phyloP scores from a whole-genome alignment of 2,888 invertebrate genomes.

The Crematogaster levior region DNA sequence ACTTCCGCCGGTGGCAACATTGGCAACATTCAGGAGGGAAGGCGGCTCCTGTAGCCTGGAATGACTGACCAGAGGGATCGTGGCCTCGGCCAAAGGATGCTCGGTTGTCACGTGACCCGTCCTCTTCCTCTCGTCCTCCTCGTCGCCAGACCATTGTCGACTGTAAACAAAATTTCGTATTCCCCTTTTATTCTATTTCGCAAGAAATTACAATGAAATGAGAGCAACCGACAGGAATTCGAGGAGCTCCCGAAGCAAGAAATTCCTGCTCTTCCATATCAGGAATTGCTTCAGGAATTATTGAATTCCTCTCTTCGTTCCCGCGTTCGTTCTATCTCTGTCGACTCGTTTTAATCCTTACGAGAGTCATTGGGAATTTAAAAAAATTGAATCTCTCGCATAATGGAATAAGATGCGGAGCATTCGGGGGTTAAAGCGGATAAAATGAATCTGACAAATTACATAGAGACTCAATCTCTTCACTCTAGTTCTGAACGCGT shows the following conservation, averaged over 20 bases:
- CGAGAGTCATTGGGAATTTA: constrained; percentile 4
- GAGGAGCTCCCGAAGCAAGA: not conserved
- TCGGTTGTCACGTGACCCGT: constrained; percentile 77
- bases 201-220: not conserved
- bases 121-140: constrained; percentile 77
- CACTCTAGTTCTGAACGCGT: not conserved
- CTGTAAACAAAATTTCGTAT: constrained; percentile 60
- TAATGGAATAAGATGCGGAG: constrained; percentile 1
- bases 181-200: not conserved
- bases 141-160: constrained; percentile 81
- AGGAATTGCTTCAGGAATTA: constrained; percentile 18
- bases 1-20: constrained; percentile 65
- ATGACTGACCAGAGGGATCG: constrained; percentile 79
- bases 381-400: not conserved
- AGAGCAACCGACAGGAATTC: not conserved
- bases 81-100: constrained; percentile 81
- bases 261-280: constrained; percentile 1
- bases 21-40: constrained; percentile 56
- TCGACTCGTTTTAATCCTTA: constrained; percentile 10
- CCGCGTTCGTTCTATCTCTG: not conserved
- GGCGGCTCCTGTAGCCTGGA: constrained; percentile 77
- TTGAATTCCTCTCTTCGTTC: not conserved
- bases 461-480: not conserved
- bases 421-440: constrained; percentile 16
- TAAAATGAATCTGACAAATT: constrained; percentile 14